These are phyloP conservation scores for Dendrolimus pini DNA, from an alignment of 2,888 invertebrate genomes.

Conservation along the genomic window DNA sequence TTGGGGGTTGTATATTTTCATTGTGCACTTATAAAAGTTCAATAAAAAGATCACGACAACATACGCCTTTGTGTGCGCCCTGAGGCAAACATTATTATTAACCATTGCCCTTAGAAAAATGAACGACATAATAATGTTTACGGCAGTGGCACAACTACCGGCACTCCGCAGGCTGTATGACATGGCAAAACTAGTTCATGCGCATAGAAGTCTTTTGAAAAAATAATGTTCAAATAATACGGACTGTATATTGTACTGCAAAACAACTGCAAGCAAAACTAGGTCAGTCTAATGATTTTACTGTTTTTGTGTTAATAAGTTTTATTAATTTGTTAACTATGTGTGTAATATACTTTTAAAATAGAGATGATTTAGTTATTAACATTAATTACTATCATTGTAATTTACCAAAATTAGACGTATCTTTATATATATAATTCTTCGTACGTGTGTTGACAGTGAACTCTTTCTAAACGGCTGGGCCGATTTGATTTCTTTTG, in stretches of 20 bases:
- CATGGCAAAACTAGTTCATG: slow-evolving; percentile 4
- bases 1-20: not conserved
- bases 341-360: too few species aligned
- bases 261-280: not conserved
- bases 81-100: slow-evolving; percentile 37
- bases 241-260: not conserved
- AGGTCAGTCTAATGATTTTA: not conserved
- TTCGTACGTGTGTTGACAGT: too few species aligned
- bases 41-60: slow-evolving; percentile 41
- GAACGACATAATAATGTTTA: too few species aligned
- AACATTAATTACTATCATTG: too few species aligned
- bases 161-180: not conserved
- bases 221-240: not conserved
- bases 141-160: too few species aligned
- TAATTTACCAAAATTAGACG: too few species aligned
- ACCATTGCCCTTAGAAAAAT: not conserved
- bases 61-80: slow-evolving; percentile 49
- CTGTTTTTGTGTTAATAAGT: too few species aligned
- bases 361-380: too few species aligned
- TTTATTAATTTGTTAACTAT: too few species aligned
- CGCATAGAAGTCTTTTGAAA: slow-evolving; percentile 7
- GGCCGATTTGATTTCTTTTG: too few species aligned
- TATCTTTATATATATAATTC: too few species aligned
- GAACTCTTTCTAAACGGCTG: too few species aligned
- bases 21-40: slow-evolving; percentile 29